These are phyloP conservation scores for Loris lydekkerianus DNA, from an alignment of 2,797 vertebrate species.

Conservation along the genomic window DNA sequence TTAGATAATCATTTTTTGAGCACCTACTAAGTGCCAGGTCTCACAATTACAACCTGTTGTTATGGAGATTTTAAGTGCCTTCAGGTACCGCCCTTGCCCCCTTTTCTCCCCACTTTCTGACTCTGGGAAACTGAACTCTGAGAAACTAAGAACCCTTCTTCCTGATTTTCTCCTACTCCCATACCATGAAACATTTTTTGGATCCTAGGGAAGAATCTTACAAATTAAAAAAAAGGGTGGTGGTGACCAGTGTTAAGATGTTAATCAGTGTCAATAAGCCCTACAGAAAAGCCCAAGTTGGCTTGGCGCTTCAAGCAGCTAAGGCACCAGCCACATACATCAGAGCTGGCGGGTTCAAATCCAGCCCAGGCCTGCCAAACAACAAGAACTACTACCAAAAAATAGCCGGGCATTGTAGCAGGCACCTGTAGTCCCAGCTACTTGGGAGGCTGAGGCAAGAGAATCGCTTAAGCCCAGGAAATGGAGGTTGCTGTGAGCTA, in stretches of 20 bases:
- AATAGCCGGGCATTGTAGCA: too few relatives aligned
- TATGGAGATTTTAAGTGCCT: background rate
- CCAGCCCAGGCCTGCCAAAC: too few relatives aligned
- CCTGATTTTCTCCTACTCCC: conserved; percentile 12
- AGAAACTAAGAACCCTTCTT: conserved; percentile 45
- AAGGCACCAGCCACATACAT: too few relatives aligned
- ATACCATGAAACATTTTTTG: background rate
- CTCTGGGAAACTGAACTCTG: conserved; percentile 31
- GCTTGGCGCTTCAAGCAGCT: too few relatives aligned
- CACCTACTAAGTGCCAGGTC: background rate
- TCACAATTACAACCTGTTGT: background rate
- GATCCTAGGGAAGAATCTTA: conserved; percentile 25
- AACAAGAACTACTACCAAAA: too few relatives aligned
- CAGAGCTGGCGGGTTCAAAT: too few relatives aligned
- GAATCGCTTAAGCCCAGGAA: too few relatives aligned
- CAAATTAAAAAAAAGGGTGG: background rate
- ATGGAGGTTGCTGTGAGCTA: too few relatives aligned
- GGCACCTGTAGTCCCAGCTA: too few relatives aligned
- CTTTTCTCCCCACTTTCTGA: background rate
- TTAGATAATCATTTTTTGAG: conserved; percentile 31
- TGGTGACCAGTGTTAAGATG: background rate
- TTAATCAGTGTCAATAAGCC: background rate
- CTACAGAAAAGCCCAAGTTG: background rate
- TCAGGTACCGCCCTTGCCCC: background rate
- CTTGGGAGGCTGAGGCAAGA: too few relatives aligned